Evolutionary conservation across 92 coral and sea anemone species (phyloP), one percentile per base, ranked within the genome.

Genomic region (Virgularia gustaviana): DNA sequence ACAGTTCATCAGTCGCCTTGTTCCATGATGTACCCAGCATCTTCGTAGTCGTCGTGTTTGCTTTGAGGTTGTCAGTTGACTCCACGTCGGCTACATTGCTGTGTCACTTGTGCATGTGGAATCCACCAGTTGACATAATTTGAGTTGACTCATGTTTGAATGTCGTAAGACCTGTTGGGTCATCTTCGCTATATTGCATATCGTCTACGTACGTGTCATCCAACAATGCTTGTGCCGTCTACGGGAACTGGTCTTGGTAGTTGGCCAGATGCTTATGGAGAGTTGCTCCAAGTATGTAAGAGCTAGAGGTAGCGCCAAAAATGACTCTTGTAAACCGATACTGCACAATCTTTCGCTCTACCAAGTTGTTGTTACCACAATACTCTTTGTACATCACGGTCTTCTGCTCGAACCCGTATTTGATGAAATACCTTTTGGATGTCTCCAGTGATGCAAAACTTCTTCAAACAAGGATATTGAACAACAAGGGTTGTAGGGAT

Each of bases 71-170:
- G 1, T 24, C 72, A 11, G 42, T 9, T 16, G 18, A 58, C 23
- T 83, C 82, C 23, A 83, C 34, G 6, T 28, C 55, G 9, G 55
- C 56, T 42, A 54, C 76, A 35, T 89, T 86, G 52, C 88, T 84
- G 80, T 88, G 95, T 87, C 95, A 88, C 38, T 84, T 83, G 65
- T 86, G 81, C 1, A 81, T 64, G 9, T 60, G 16, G 57, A 87
- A 87, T 9, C 83, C 86, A n/a, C 81, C 88, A 24, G 64, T 65
- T 13, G 68, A 62, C 68, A 87, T 38, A 1, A 83, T 83, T 16
- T 71, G 78, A 23, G 81, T 79, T 3, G 90, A 45, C 37, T 82
- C 86, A 35, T 77, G 61, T 49, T 88, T 88, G 70, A 85, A 65
- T 28, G 41, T 65, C 16, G 41, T 33, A 1, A 39, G 72, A 5